A percentile compares a stretch with the other conserved stretches of the same genome.
Conservation (phyloP, 2,888 invertebrate genomes). For the Rotaria socialis region DNA sequence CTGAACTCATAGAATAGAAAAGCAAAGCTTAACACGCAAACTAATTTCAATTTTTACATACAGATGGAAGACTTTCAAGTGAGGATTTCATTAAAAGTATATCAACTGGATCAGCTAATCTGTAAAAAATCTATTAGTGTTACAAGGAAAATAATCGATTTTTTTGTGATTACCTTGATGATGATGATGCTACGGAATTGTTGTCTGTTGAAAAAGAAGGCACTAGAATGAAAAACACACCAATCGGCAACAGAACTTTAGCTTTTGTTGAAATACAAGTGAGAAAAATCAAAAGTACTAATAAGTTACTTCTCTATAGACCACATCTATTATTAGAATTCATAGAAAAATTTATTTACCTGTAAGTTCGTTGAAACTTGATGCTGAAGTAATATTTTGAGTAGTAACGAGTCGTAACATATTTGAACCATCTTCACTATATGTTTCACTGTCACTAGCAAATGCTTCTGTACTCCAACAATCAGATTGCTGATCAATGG, state of each 20-base stretch:
- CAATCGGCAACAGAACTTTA: no score
- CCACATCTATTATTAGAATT: background rate
- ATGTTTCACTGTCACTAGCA: slow-evolving; percentile 87
- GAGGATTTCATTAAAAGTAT: slow-evolving; percentile 16
- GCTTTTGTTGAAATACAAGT: no score
- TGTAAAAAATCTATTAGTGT: background rate
- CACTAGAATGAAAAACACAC: background rate
- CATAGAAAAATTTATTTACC: background rate
- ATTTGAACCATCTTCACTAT: slow-evolving; percentile 28
- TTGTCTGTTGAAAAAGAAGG: background rate
- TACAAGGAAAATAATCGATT: no score
- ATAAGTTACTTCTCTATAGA: no score
- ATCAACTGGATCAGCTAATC: slow-evolving; percentile 15
- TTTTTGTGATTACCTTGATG: background rate
- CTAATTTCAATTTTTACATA: background rate
- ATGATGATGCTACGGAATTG: background rate
- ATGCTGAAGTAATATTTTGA: background rate
- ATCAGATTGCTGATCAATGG: slow-evolving; percentile 62
- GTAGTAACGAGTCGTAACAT: background rate
- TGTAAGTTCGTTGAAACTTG: background rate
- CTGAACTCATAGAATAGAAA: background rate
- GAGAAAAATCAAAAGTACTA: no score
- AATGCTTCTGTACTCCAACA: slow-evolving; percentile 98
- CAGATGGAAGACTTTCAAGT: background rate
- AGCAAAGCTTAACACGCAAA: no score